Base-by-base conservation (phyloP, 2,113 vertebrate genomes). In the Poecilia latipinna region DNA sequence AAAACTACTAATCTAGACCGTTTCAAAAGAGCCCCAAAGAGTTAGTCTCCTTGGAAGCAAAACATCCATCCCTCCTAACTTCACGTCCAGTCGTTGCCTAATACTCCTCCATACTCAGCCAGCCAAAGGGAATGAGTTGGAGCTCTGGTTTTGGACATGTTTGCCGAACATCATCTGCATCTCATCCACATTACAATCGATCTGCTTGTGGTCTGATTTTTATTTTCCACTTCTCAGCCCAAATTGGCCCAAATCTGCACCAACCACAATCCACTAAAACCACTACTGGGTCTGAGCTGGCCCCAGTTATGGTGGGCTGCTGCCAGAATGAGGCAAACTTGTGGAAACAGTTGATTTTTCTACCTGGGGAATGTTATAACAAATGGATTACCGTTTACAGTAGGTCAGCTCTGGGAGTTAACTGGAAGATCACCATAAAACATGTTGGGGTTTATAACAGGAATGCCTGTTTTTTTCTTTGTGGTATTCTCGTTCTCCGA, bases 401-500 rank as follows among this genome's bases (percentile, higher is more conserved):
- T 19, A 0, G 31, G 44, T 48, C 31, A 19, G 31, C 28, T 15
- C 3, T 35, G 31, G 5, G 19, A 64, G 62, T 64, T 64, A 57
- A 57, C 24, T 2, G 19, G 51, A 11, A n/a, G 51, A n/a, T n/a
- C 2, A 57, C 1, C 19, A 54, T 24, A n/a, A 24, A 54, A 54
- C 44, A 17, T 48, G 44, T 48, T 48, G 44, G 44, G 17, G 7
- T 35, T 48, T 19, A 19, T 19, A 48, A 48, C 44, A 48, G 44
- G 51, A 57, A 57, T 8, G 51, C n/a, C 51, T 57, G 51, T 19
- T 2, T 15, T 15, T 42, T 39, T 8, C 11, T 42, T 15, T 42
- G 39, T 51, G 48, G 19, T 57, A 3, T 57, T 4, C 22, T 10
- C 24, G 51, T 8, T 8, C 79, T 81, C 35, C 28, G 28, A 83